These are phyloP conservation scores for Myathropa florea DNA, from an alignment of 2,888 invertebrate genomes.

Conservation along the genomic window DNA sequence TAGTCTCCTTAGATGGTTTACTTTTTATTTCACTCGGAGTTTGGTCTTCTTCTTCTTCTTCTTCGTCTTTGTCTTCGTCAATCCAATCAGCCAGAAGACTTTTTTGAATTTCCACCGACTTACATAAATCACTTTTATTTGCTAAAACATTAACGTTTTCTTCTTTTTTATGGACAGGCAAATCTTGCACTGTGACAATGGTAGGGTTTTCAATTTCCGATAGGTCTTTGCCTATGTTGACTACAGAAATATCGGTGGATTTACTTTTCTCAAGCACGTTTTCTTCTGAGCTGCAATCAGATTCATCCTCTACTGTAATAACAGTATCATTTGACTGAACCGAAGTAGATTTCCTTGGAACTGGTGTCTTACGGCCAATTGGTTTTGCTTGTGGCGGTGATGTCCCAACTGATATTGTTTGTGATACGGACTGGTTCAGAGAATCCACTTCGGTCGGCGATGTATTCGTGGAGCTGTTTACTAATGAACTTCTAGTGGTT, in stretches of 20 bases:
- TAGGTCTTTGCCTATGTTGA: neutral
- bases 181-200: neutral
- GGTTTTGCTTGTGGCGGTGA: neutral
- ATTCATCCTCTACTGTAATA: neutral
- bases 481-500: constrained; percentile 13
- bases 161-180: neutral
- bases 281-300: neutral
- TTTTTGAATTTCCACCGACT: constrained; percentile 83
- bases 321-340: neutral
- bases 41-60: constrained; percentile 42
- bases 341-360: neutral
- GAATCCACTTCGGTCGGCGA: neutral
- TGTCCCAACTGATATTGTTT: neutral
- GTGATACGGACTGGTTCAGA: neutral
- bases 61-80: constrained; percentile 83
- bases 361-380: neutral
- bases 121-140: neutral
- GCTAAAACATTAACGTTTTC: neutral
- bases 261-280: neutral
- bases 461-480: constrained; percentile 73
- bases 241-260: neutral
- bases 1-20: neutral
- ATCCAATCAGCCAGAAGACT: constrained; percentile 90
- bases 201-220: neutral
- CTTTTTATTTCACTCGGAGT: neutral